A percentile compares a stretch with the other conserved stretches of the same genome.
These are phyloP conservation scores for Trichosurus vulpecula DNA, from an alignment of 2,797 vertebrate genomes.

Conservation along the genomic window DNA sequence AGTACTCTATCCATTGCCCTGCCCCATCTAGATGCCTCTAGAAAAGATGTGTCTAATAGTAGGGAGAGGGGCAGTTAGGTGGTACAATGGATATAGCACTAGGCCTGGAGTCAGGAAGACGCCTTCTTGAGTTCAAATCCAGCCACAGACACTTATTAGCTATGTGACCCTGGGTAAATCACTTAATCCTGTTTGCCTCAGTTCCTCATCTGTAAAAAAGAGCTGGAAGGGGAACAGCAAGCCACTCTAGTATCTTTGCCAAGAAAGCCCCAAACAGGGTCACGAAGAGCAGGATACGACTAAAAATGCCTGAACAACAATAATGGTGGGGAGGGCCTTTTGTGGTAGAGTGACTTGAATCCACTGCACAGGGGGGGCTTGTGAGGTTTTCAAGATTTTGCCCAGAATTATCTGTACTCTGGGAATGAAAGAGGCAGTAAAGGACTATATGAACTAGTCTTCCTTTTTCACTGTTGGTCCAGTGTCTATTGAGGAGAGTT, in stretches of 20 bases:
- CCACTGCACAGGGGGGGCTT: not conserved
- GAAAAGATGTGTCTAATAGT: not conserved
- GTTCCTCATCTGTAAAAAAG: not conserved
- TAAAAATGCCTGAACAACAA: not conserved
- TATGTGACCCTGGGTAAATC: not conserved
- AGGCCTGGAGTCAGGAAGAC: not conserved
- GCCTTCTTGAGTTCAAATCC: not conserved
- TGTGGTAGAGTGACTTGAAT: not conserved
- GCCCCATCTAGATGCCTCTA: not conserved
- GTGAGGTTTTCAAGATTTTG: not conserved
- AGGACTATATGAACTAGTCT: not conserved
- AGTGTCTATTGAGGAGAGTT: not conserved
- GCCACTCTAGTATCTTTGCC: not conserved
- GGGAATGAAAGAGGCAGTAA: not conserved
- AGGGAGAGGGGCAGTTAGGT: not conserved
- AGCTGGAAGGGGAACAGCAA: not conserved
- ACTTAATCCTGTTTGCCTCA: not conserved
- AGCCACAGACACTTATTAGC: not conserved
- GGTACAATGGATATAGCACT: not conserved
- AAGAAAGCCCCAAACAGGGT: not conserved
- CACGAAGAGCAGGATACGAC: not conserved
- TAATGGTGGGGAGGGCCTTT: not conserved
- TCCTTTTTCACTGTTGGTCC: no score
- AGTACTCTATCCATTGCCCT: not conserved
- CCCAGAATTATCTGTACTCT: not conserved